Percentiles rank a stretch among this genome's conserved stretches.
phyloP scores from a whole-genome alignment of 2,113 vertebrate species.

The Aspiorhynchus laticeps region DNA sequence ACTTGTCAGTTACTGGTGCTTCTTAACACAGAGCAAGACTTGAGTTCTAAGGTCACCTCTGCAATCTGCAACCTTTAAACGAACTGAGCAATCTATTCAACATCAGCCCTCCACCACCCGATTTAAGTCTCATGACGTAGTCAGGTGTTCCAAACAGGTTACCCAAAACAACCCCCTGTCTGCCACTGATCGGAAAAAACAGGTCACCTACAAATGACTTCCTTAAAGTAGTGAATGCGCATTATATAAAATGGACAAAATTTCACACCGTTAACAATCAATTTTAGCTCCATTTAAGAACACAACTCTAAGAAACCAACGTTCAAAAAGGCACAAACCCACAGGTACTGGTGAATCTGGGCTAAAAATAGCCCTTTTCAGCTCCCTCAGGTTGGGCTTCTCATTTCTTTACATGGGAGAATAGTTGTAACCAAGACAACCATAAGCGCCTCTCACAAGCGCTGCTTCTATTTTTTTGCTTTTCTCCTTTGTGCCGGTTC shows the following conservation, averaged over 20 bases:
- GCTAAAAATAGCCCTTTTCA: slow-evolving; percentile 73
- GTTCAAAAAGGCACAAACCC: slow-evolving; percentile 65
- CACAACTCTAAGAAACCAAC: not conserved
- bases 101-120: not conserved
- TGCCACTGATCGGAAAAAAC: not conserved
- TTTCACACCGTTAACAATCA: not conserved
- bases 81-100: not conserved
- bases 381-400: slow-evolving; percentile 74
- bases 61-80: not conserved
- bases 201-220: not conserved
- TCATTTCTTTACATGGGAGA: slow-evolving; percentile 75
- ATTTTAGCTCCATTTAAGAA: not conserved
- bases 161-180: not conserved
- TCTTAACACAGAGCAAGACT: not conserved
- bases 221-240: not conserved
- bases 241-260: not conserved
- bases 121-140: not conserved
- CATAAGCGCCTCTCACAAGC: slow-evolving; percentile 59
- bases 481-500: slow-evolving; percentile 65
- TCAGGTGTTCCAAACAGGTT: not conserved
- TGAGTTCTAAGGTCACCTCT: not conserved
- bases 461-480: slow-evolving; percentile 37
- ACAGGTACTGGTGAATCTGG: slow-evolving; percentile 61
- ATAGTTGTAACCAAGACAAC: slow-evolving; percentile 81
- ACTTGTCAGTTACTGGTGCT: not conserved